phyloP scores from a whole-genome alignment of 2,888 invertebrate genomes.

The Cinara cedri region DNA sequence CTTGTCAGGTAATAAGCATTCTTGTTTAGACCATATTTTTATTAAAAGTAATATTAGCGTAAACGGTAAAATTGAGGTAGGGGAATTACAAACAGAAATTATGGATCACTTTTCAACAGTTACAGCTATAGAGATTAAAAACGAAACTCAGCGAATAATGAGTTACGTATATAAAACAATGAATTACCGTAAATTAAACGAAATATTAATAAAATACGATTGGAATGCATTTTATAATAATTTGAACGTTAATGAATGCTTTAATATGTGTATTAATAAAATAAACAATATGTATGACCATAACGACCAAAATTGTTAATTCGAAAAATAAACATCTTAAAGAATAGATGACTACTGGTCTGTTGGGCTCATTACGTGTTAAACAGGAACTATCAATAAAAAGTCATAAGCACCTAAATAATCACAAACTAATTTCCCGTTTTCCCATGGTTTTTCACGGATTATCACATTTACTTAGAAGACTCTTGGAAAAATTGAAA shows the following conservation, averaged over 20 bases:
- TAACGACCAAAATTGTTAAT: not conserved
- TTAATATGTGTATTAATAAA: not conserved
- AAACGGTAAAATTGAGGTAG: not conserved
- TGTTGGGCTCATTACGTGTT: no score
- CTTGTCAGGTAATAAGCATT: not conserved
- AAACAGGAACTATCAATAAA: not conserved
- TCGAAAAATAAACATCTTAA: not conserved
- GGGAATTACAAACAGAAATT: not conserved
- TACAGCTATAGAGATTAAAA: not conserved
- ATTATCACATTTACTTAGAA: no score
- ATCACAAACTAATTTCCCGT: not conserved
- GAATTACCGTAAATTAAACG: not conserved
- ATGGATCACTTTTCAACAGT: not conserved
- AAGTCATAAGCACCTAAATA: not conserved
- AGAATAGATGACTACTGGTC: no score
- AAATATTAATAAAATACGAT: not conserved
- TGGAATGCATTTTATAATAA: not conserved
- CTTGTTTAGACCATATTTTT: not conserved
- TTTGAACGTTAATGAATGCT: not conserved
- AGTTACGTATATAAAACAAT: not conserved
- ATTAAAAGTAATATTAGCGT: not conserved
- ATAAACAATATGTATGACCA: not conserved
- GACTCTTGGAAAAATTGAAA: no score
- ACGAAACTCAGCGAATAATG: not conserved
- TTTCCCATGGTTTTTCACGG: not conserved